phyloP scores from a whole-genome alignment of 2,888 invertebrate species.

The Automeris io region DNA sequence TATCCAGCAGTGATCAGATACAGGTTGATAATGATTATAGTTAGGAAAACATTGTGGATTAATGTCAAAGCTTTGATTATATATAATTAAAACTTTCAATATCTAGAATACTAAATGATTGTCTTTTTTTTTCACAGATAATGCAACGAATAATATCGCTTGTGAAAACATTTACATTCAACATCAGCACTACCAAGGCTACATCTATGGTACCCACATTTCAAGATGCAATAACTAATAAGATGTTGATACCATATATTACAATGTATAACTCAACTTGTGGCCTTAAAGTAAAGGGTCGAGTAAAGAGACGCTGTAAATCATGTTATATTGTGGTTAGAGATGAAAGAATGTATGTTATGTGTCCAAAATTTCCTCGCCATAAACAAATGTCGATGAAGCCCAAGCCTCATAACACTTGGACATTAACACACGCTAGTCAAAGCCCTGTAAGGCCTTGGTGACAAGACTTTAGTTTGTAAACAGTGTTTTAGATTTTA shows the following conservation, averaged over 20 bases:
- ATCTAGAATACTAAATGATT: neutral
- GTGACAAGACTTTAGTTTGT: conserved; percentile 23
- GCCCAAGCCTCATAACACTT: conserved; percentile 81
- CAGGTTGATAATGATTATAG: too few species aligned
- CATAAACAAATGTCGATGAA: conserved; percentile 89
- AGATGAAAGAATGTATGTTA: conserved; percentile 81
- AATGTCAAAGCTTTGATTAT: too few species aligned
- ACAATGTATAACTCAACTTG: conserved; percentile 44
- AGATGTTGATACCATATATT: conserved; percentile 32
- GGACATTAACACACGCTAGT: conserved; percentile 86
- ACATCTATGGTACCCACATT: conserved; percentile 20
- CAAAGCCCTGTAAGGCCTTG: conserved; percentile 74
- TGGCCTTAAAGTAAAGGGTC: conserved; percentile 82
- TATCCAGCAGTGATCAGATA: too few species aligned
- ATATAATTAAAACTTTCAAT: too few species aligned
- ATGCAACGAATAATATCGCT: conserved; percentile 46
- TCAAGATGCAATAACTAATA: conserved; percentile 16
- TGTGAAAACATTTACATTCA: conserved; percentile 25
- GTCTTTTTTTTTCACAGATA: conserved; percentile 22
- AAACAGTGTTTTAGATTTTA: neutral
- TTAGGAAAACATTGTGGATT: too few species aligned
- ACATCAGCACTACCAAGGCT: neutral
- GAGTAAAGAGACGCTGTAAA: conserved; percentile 83
- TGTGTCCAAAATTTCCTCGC: conserved; percentile 85
- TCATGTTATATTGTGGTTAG: conserved; percentile 85